Evolutionary conservation across 2,888 invertebrate genomes (phyloP), one percentile per base, ranked within the genome.

Genomic region (Cataglyphis cursor): DNA sequence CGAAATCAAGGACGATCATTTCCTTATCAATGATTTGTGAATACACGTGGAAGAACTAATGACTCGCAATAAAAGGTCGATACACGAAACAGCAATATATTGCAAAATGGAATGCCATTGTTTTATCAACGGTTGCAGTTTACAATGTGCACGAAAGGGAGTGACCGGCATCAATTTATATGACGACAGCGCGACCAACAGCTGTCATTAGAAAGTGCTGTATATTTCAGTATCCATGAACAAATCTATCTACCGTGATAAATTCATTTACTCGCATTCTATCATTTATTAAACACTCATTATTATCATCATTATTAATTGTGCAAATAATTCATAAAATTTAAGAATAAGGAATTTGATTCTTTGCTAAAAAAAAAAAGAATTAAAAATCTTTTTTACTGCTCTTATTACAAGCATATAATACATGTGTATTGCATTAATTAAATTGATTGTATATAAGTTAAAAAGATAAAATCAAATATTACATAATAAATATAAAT

Each of bases 61-160:
- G 24, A 12, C n/a, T 70, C n/a, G 48, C 31, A 61, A 66, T 44
- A 44, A 66, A 44, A 78, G 57, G 28, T 48, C 44, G 62, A 75
- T 44, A 68, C 78, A 59, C 59, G 41, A n/a, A 31, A 24, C 18
- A 15, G 5, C 9, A 24, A 18, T 51, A 35, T 21, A 31, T 72
- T 78, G 78, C 59, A 59, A 80, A 80, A 72, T 81, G 54, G 75
- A 84, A 85, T 85, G 65, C 75, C 70, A 64, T 81, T 85, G 75
- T 85, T 85, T 80, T 59, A 59, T 35, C 44, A n/a, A 15, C 75
- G 66, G 21, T 31, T n/a, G n/a, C 54, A 21, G 38, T 48, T 59
- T 59, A 31, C 54, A 74, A 48, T 70, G 66, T 38, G 24, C 51
- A 59, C 72, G 78, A 54, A 75, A 81, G 66, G 72, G 72, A 86